Percentiles rank a stretch among this genome's conserved stretches.
phyloP scores from a whole-genome alignment of 2,888 invertebrate species.

The Epiblema foenella region DNA sequence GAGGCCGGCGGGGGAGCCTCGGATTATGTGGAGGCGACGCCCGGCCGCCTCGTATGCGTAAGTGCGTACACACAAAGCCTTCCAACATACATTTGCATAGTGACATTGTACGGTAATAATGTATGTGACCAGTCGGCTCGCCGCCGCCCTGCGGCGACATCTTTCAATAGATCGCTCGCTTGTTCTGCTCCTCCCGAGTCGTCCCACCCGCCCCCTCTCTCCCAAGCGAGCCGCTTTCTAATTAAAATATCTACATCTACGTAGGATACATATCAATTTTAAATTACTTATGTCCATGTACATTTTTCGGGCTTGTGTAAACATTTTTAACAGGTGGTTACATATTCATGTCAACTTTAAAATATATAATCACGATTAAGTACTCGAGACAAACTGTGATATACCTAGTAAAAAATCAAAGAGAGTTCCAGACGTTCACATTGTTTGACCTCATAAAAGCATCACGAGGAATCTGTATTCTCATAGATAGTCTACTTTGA shows the following conservation, averaged over 20 bases:
- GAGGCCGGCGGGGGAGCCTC: constrained; percentile 69
- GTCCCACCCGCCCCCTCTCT: constrained; percentile 46
- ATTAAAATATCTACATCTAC: constrained; percentile 61
- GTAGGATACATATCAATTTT: constrained; percentile 50
- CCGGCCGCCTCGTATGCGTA: constrained; percentile 79
- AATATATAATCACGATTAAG: neutral
- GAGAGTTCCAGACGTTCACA: no score
- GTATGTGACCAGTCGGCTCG: constrained; percentile 81
- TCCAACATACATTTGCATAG: constrained; percentile 84
- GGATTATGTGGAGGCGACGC: constrained; percentile 78
- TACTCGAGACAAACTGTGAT: neutral
- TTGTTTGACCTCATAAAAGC: no score
- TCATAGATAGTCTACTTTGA: no score
- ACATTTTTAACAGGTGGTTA: neutral
- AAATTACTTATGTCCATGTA: constrained; percentile 47
- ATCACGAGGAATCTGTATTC: no score
- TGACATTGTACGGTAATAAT: constrained; percentile 84
- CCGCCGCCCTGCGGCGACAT: constrained; percentile 71
- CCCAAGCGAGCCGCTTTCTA: constrained; percentile 55
- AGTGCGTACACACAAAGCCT: constrained; percentile 84
- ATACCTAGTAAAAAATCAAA: no score
- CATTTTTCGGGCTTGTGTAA: constrained; percentile 32
- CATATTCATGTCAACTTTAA: neutral
- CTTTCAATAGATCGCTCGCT: constrained; percentile 76
- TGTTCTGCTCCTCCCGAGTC: constrained; percentile 53